Conservation (phyloP, 2,113 vertebrate species). For the Microcebus murinus region DNA sequence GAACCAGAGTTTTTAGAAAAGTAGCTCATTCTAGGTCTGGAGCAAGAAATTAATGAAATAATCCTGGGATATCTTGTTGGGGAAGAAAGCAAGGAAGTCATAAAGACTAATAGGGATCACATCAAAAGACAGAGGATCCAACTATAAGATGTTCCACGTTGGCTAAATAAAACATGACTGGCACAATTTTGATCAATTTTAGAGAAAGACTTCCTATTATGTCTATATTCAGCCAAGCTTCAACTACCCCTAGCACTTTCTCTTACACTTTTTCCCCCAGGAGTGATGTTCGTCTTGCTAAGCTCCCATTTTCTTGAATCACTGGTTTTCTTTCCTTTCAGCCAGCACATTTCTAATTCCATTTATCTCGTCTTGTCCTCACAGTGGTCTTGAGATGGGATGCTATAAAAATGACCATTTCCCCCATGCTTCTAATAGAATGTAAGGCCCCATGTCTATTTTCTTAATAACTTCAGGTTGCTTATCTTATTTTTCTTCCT, state of each 20-base stretch:
- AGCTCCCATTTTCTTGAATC: constrained; percentile 12
- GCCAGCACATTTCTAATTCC: not conserved
- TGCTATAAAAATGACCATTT: not conserved
- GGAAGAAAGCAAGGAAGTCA: not conserved
- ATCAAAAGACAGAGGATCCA: not conserved
- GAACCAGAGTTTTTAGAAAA: constrained; percentile 16
- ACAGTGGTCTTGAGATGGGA: not conserved
- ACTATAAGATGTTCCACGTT: not conserved
- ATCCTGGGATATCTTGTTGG: not conserved
- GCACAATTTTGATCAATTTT: not conserved
- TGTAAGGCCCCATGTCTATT: not conserved
- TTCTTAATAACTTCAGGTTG: not conserved
- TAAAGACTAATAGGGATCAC: not conserved
- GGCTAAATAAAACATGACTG: not conserved
- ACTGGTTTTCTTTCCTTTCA: constrained; percentile 18
- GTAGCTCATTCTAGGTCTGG: not conserved
- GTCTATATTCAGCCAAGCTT: not conserved
- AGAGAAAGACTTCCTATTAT: not conserved
- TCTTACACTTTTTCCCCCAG: not conserved
- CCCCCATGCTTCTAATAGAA: not conserved
- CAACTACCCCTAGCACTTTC: not conserved
- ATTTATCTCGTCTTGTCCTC: not conserved
- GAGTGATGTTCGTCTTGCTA: not conserved
- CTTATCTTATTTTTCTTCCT: not conserved
- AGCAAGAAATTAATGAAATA: constrained; percentile 15